Evolutionary conservation across 2,888 invertebrate genomes (phyloP), one percentile per base, ranked within the genome.

Genomic region (Melanostoma mellinum): DNA sequence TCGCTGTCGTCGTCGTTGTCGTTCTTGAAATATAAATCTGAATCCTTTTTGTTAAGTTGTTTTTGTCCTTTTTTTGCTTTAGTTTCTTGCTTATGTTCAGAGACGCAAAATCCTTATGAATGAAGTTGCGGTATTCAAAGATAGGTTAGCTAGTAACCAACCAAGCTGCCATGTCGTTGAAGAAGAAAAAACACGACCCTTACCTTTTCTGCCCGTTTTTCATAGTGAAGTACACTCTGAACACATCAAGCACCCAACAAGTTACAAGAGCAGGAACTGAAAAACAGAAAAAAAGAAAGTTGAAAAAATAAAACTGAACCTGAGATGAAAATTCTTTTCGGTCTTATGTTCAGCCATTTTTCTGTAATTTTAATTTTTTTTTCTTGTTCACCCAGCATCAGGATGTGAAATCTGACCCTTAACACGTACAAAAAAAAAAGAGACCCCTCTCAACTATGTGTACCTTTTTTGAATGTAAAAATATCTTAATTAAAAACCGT

Each of bases 91-190:
- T 82, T 73, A 63, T 61, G 78, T 65, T 67, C 56, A 61, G 42
- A 61, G 42, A 84, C 84, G 74, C 84, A 84, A 75, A 84, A 79
- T 75, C 74, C 74, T 84, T 79, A 84, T 84, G 84, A 84, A 79
- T 84, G 79, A 75, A 84, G 74, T 74, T 84, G 79, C 50, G 84
- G 79, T 71, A 72, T 75, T 79, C 71, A 67, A 69, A 74, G 84
- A 71, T 60, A 78, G 79, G 73, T 69, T 72, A 72, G 67, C 33
- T 69, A 61, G 65, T 61, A 61, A 50, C 63, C 44, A 53, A n/a
- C 65, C 61, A 69, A 53, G 63, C 50, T 36, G 8, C 50, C 50
- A 30, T 32, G 8, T 46, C 58, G 65, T 32, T 8, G 9, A 9
- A 40, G 5, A 58, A 6, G 2, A 58, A 58, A 42, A 40, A 32